Evolutionary conservation across 2,113 vertebrate genomes (phyloP), one percentile per base, ranked within the genome.

Genomic region (Gasterosteus nipponicus): DNA sequence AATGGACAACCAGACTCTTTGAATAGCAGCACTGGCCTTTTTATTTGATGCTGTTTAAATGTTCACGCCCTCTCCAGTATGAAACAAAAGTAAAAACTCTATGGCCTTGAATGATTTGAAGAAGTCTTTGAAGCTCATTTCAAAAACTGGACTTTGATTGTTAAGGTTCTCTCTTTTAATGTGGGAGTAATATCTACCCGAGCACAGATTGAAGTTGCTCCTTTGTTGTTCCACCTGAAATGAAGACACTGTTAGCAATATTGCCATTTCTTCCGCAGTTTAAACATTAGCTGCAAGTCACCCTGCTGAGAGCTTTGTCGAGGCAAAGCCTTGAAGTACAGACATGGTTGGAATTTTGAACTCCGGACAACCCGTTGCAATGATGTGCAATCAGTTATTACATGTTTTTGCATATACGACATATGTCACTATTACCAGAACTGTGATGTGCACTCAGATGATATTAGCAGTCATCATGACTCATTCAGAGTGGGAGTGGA

Each of bases 401-500:
- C 7, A 16, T 22, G 19, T 11, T 72, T 49, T 22, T 15, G 16
- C 33, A 35, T 33, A 72, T 38, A 19, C n/a, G 26, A 12, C 3
- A 29, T 35, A 53, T 4, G 0, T 49, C 7, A 33, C 12, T 59
- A 7, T 31, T 47, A 65, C 42, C 2, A 8, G 8, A 69, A 47
- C 38, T 39, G 41, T 11, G 8, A 11, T 39, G 3, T 57, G 19
- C 18, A 12, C 15, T 57, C 31, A 56, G 19, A 42, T 54, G n/a
- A 68, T 4, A 38, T 54, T 64, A 51, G 54, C 16, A 53, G 71
- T 64, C 39, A 33, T 82, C 70, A 26, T 82, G 74, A 80, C 39
- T 83, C 74, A 78, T 39, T 65, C 66, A 26, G 69, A 56, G 81
- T 72, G 47, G 62, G 78, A 65, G 53, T 26, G 49, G 56, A 42